phyloP scores from a whole-genome alignment of 2,113 vertebrate genomes.

The Pteropus alecto region DNA sequence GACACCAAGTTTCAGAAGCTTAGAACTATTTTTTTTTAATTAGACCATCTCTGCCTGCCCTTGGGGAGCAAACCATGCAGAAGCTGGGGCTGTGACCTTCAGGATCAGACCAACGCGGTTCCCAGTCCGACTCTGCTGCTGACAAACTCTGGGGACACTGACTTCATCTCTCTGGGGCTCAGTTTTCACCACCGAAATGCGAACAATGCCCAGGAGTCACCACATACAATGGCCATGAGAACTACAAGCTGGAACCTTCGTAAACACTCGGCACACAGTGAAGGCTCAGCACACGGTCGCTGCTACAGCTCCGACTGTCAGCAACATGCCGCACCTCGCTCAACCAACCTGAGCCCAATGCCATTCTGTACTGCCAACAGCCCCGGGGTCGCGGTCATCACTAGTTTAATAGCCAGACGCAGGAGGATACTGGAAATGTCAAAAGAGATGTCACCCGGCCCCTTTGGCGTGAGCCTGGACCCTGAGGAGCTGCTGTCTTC shows the following conservation, averaged over 20 bases:
- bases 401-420: accelerated
- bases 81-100: not conserved
- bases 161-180: not conserved
- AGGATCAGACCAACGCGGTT: not conserved
- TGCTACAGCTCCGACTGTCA: accelerated
- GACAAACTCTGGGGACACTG: not conserved
- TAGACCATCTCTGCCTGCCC: not conserved
- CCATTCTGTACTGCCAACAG: not conserved
- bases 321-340: not conserved
- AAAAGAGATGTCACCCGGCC: not conserved
- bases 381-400: accelerated
- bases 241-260: not conserved
- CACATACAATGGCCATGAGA: not conserved
- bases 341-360: not conserved
- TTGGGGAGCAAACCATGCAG: not conserved
- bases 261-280: not conserved
- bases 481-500: accelerated
- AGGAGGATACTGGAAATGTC: not conserved
- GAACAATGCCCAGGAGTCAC: not conserved
- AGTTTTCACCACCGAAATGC: not conserved
- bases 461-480: accelerated
- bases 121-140: not conserved
- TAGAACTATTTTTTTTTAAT: not conserved
- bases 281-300: not conserved
- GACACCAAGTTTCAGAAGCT: not conserved